A percentile compares a stretch with the other conserved stretches of the same genome.
Conservation (phyloP, 2,797 vertebrate species). For the Pipistrellus pipistrellus region DNA sequence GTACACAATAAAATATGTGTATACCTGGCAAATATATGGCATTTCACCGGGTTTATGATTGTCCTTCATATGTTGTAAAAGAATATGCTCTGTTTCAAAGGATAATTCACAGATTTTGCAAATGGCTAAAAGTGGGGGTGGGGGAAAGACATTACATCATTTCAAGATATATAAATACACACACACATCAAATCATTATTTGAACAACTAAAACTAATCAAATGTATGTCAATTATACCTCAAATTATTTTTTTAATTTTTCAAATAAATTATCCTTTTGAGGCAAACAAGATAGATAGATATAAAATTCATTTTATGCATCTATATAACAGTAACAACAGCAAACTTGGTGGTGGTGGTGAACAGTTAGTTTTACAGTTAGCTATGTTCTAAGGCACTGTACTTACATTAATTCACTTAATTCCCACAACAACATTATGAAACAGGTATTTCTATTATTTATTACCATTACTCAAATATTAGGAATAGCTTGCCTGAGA, state of each 20-base stretch:
- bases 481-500: conserved; percentile 24
- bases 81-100: conserved; percentile 98
- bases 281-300: not conserved
- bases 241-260: not conserved
- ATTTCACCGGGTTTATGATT: conserved; percentile 99
- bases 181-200: not conserved
- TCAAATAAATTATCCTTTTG: not conserved
- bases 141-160: conserved; percentile 40
- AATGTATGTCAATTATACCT: not conserved
- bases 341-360: not conserved
- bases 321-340: not conserved
- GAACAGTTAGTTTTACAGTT: not conserved
- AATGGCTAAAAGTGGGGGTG: conserved; percentile 90
- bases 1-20: conserved; percentile 53
- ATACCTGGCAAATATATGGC: conserved; percentile 99
- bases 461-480: not conserved
- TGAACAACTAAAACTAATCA: conserved; percentile 8
- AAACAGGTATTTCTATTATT: not conserved
- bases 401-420: not conserved
- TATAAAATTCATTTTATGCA: not conserved
- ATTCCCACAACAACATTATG: not conserved
- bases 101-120: conserved; percentile 99
- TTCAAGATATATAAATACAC: not conserved
- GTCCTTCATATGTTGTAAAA: conserved; percentile 99
- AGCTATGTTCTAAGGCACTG: conserved; percentile 18